Percentiles rank a stretch among this genome's conserved stretches.
Evolutionary conservation across 2,888 invertebrate genomes (phyloP).

Genomic region (Ennomos quercinarius): DNA sequence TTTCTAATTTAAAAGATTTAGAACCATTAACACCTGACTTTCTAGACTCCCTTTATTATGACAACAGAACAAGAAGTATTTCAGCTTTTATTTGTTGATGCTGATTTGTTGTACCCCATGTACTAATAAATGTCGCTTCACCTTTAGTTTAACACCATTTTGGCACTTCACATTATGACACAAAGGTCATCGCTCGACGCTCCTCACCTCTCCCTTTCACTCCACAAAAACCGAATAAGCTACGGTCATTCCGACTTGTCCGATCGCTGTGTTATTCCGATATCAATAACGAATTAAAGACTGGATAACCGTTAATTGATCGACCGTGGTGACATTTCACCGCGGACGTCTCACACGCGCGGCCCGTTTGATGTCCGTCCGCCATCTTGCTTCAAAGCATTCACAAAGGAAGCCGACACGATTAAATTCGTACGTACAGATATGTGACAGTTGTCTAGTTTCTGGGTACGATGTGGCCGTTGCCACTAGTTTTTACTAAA

Average conservation of each 20-base stretch:
- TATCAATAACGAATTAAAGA: slow-evolving; percentile 76
- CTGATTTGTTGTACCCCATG: too few species aligned
- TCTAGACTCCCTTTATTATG: too few species aligned
- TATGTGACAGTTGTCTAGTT: slow-evolving; percentile 81
- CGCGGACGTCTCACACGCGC: slow-evolving; percentile 69
- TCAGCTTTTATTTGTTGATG: too few species aligned
- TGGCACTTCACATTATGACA: slow-evolving; percentile 12
- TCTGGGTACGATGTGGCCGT: slow-evolving; percentile 59
- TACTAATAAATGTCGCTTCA: slow-evolving; percentile 5
- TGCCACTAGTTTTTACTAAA: slow-evolving; percentile 54
- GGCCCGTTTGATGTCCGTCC: slow-evolving; percentile 69
- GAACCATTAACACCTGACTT: too few species aligned
- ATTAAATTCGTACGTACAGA: slow-evolving; percentile 81
- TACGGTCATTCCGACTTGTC: slow-evolving; percentile 59
- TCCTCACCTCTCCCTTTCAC: slow-evolving; percentile 40
- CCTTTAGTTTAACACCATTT: too few species aligned
- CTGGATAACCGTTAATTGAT: slow-evolving; percentile 77
- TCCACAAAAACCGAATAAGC: slow-evolving; percentile 58
- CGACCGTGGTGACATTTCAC: slow-evolving; percentile 82
- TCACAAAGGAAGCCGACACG: slow-evolving; percentile 74
- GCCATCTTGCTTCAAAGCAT: slow-evolving; percentile 60
- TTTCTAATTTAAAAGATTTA: too few species aligned
- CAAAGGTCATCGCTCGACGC: slow-evolving; percentile 33
- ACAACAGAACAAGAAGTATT: too few species aligned
- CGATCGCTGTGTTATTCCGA: slow-evolving; percentile 57